phyloP scores from a whole-genome alignment of 2,113 vertebrate species.

The Halichoeres trimaculatus region DNA sequence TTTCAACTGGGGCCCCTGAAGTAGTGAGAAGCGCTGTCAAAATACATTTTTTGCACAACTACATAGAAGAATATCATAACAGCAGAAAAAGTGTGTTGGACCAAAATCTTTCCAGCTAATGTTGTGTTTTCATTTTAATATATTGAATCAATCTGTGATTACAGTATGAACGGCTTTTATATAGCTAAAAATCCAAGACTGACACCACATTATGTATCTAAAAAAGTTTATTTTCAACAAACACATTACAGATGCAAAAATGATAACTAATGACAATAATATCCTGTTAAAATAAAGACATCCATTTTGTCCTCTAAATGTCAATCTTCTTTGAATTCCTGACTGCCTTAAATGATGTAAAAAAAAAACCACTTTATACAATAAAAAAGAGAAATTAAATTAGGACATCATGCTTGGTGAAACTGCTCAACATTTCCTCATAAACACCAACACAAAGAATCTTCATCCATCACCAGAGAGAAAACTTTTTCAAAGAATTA shows the following conservation, averaged over 20 bases:
- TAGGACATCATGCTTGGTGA: constrained; percentile 6
- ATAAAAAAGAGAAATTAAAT: neutral
- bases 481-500: constrained; percentile 16
- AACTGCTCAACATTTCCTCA: constrained; percentile 15
- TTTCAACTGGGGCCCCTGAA: too few species aligned
- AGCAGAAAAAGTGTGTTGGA: too few species aligned
- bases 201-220: constrained; percentile 10
- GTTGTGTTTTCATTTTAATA: too few species aligned
- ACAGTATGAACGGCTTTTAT: too few species aligned
- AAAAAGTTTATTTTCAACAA: constrained; percentile 61
- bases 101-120: too few species aligned
- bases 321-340: neutral
- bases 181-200: too few species aligned
- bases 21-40: too few species aligned
- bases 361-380: constrained; percentile 31
- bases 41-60: too few species aligned
- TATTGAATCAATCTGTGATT: neutral
- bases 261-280: constrained; percentile 1
- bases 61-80: too few species aligned
- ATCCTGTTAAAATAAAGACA: neutral
- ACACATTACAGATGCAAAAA: constrained; percentile 19
- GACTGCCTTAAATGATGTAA: neutral
- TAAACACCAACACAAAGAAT: neutral
- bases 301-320: neutral
- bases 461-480: constrained; percentile 27